Evolutionary conservation across 2,797 vertebrate genomes (phyloP), one percentile per base, ranked within the genome.

Genomic region (Phoxinus dragarum): DNA sequence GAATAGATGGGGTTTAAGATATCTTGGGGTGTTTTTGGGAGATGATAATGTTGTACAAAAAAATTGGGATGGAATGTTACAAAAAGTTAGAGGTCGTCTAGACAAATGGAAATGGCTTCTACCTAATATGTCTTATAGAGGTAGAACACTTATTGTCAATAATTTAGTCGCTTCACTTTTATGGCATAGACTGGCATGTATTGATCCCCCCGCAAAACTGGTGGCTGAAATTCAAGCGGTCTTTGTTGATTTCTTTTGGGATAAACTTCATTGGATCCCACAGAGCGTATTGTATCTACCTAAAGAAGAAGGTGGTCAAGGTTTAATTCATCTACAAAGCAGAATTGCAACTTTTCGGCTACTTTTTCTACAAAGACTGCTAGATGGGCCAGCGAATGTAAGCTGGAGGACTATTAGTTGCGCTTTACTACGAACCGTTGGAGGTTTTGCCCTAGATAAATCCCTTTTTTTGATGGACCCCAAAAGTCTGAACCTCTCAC

Each of bases 241-340:
- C 0, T 44, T 86, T 27, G 42, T 75, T 8, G 27, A 86, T 44
- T 76, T 82, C 6, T 86, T 75, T 40, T 86, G 85, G 59, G 71
- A 81, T 10, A 47, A 40, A 6, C 14, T 72, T 12, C 40, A n/a
- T 8, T 44, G 23, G 69, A 31, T 72, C 3, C 40, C 69, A n/a
- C 69, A 72, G 12, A 72, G 69, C 6, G 4, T 72, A 6, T 27
- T 72, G 23, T 44, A 42, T 47, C 11, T 72, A 47, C 27, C 72
- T 7, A 74, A 49, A 52, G 44, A 74, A 16, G 42, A 74, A 34
- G 40, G 71, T 1, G 71, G 68, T 11, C 69, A 72, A 72, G 21
- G 40, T 0, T 31, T 74, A 17, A 49, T 72, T 42, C 1, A 47
- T 27, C 23, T 73, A 12, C 42, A 27, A 5, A 74, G 44, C 16